Evolutionary conservation across 2,888 invertebrate genomes (phyloP).

Genomic region (Cryptus armator): DNA sequence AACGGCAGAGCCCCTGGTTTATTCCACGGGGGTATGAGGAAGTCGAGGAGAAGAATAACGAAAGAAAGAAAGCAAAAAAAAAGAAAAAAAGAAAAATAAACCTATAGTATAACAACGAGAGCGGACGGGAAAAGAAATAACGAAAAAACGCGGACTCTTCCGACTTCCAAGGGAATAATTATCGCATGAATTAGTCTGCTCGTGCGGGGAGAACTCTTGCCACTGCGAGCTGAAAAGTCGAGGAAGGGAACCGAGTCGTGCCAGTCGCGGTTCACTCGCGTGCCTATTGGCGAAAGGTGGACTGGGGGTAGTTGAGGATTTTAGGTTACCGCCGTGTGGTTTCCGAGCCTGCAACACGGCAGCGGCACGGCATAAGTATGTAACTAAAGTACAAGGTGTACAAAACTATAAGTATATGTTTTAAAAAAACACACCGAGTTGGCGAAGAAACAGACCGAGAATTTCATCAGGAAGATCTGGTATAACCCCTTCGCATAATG

Average conservation of each 20-base stretch:
- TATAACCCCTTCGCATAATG: background rate
- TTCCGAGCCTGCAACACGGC: constrained; percentile 35
- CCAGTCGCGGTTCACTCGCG: constrained; percentile 68
- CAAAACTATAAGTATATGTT: constrained; percentile 26
- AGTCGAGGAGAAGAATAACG: constrained; percentile 36
- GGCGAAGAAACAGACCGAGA: constrained; percentile 29
- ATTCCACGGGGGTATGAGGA: constrained; percentile 19
- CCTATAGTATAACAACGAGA: constrained; percentile 41
- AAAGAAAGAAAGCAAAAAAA: constrained; percentile 44
- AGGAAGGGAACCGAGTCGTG: constrained; percentile 65
- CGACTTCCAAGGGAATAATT: constrained; percentile 59
- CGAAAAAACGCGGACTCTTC: constrained; percentile 55
- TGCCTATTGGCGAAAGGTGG: constrained; percentile 61
- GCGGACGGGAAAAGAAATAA: constrained; percentile 61
- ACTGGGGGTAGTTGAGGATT: constrained; percentile 55
- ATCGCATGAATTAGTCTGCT: constrained; percentile 67
- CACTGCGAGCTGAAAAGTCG: constrained; percentile 38
- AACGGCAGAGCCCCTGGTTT: constrained; percentile 29
- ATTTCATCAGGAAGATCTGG: constrained; percentile 29
- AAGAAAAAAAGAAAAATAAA: constrained; percentile 34
- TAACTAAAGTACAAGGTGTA: constrained; percentile 40
- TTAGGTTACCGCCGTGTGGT: constrained; percentile 41
- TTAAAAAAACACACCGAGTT: constrained; percentile 21
- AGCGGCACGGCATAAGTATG: constrained; percentile 46
- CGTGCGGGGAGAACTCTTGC: constrained; percentile 63